Conservation (phyloP, 2,888 invertebrate genomes). For the Andrena dorsata region DNA sequence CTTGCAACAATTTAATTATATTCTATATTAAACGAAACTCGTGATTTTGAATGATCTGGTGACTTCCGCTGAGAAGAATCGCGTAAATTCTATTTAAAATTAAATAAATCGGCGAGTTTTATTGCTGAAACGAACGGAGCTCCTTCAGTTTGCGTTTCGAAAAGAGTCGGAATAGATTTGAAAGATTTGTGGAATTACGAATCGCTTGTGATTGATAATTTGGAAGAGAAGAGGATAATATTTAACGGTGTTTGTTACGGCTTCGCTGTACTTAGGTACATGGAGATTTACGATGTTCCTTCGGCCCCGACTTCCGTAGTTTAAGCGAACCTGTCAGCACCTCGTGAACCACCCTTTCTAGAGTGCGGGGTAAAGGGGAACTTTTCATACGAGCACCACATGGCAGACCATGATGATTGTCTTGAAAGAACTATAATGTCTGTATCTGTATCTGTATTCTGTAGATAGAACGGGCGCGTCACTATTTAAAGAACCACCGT, state of each 20-base stretch:
- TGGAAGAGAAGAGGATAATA: background rate
- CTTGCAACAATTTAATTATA: too few species aligned
- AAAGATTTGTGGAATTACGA: constrained; percentile 3
- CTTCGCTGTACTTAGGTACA: background rate
- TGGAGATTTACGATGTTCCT: constrained; percentile 68
- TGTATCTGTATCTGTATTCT: constrained; percentile 11
- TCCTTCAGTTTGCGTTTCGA: background rate
- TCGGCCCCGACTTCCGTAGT: constrained; percentile 74
- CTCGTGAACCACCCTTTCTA: constrained; percentile 72
- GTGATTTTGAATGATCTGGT: too few species aligned
- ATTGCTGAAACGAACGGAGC: background rate
- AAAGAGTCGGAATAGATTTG: background rate
- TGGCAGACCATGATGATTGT: constrained; percentile 71
- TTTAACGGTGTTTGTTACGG: background rate
- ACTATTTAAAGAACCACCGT: background rate
- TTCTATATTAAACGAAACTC: too few species aligned
- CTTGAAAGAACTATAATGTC: constrained; percentile 62
- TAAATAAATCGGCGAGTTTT: too few species aligned
- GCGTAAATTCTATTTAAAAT: too few species aligned
- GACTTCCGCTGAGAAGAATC: too few species aligned
- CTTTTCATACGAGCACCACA: constrained; percentile 65
- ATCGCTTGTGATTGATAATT: background rate
- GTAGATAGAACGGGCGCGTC: constrained; percentile 6
- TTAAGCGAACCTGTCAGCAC: constrained; percentile 78
- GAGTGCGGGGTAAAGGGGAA: constrained; percentile 51